phyloP scores from a whole-genome alignment of 2,888 invertebrate species.

The Parapristionchus giblindavisi region DNA sequence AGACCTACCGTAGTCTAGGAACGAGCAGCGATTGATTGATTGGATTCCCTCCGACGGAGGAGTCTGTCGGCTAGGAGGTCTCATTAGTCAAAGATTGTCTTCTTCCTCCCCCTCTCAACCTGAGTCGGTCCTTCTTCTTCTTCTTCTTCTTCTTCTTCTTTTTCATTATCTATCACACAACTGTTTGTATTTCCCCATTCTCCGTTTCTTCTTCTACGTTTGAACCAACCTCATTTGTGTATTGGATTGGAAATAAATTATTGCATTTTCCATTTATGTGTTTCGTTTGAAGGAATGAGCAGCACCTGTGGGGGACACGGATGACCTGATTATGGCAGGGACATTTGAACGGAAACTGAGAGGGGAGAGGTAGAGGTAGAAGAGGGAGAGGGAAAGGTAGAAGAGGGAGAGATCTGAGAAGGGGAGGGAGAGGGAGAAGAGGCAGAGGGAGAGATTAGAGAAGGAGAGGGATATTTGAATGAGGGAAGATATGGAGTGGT shows the following conservation, averaged over 20 bases:
- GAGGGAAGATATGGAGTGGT: too few species aligned
- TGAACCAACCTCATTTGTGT: neutral
- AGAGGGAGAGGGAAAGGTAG: too few species aligned
- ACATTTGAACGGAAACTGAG: too few species aligned
- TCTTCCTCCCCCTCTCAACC: conserved; percentile 1
- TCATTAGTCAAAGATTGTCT: conserved; percentile 25
- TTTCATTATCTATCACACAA: neutral
- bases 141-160: neutral
- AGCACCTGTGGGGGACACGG: too few species aligned
- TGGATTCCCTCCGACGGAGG: neutral
- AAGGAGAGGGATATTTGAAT: too few species aligned
- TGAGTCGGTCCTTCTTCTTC: conserved; percentile 10
- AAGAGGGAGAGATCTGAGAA: too few species aligned
- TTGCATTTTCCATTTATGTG: too few species aligned
- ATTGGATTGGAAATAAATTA: conserved; percentile 32
- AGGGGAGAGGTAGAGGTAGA: too few species aligned
- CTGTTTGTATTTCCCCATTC: conserved; percentile 14
- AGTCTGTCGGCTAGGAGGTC: conserved; percentile 20
- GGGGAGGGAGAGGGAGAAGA: too few species aligned
- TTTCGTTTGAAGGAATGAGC: too few species aligned
- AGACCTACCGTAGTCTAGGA: conserved; percentile 3
- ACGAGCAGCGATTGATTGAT: neutral
- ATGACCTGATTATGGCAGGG: too few species aligned
- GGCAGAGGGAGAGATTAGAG: too few species aligned
- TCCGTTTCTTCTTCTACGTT: neutral